These are phyloP conservation scores for Scalopus aquaticus DNA, from an alignment of 2,113 vertebrate genomes.

Conservation along the genomic window DNA sequence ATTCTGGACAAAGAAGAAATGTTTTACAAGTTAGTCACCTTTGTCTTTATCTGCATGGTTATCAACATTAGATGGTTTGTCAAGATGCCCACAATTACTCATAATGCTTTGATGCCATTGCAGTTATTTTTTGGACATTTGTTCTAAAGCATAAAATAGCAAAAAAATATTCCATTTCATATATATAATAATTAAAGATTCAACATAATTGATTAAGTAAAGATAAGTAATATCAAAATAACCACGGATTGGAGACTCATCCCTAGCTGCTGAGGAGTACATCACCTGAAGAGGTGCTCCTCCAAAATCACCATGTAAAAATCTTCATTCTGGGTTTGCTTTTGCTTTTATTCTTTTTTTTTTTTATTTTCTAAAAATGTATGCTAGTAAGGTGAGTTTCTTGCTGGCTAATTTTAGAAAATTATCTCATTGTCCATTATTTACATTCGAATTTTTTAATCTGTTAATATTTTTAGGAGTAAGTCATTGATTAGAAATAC, in stretches of 20 bases:
- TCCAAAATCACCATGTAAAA: background rate
- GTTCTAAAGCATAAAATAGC: background rate
- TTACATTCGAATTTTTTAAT: slow-evolving; percentile 53
- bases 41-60: background rate
- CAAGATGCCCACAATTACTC: background rate
- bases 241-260: background rate
- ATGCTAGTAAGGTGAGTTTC: slow-evolving; percentile 25
- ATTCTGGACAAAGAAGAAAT: slow-evolving; percentile 17
- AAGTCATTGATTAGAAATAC: slow-evolving; percentile 54
- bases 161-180: background rate
- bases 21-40: background rate
- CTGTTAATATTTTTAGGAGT: slow-evolving; percentile 29
- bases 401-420: slow-evolving; percentile 30
- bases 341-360: too few relatives aligned
- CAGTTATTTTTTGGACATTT: background rate
- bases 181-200: background rate
- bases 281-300: background rate
- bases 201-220: background rate
- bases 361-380: background rate
- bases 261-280: background rate
- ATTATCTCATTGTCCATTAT: background rate
- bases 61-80: slow-evolving; percentile 3
- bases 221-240: background rate
- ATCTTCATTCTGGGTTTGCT: background rate
- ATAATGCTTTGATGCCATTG: background rate